Base-by-base conservation (phyloP, 2,797 vertebrate genomes). In the Phoeniculus purpureus region DNA sequence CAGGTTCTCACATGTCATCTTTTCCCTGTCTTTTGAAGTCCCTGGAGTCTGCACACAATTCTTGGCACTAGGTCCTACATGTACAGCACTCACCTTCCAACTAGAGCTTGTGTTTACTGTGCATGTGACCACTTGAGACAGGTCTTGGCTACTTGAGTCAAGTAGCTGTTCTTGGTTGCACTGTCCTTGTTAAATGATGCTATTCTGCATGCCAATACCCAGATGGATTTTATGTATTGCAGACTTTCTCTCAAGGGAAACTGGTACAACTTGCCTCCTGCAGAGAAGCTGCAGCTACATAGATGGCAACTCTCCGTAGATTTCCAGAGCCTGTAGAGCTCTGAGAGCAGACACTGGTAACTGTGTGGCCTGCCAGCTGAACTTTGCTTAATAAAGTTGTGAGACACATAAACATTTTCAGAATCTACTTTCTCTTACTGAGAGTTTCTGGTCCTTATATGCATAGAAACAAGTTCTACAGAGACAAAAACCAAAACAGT, bases 11-110 rank as follows among this genome's bases (percentile, higher is more conserved):
- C 40, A 60, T 82, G 18, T 78, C 17, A 20, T 78, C 8, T 27
- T 59, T 62, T 32, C 56, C 22, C 29, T 60, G 32, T 58, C 56
- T 60, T 37, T 54, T 68, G 59, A 78, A 65, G 61, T 58, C 9
- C 7, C 9, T 34, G 0, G 1, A n/a, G 9, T 67, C 61, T 73
- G 12, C 27, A 21, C 1, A 2, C 26, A 47, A 2, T 18, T 82
- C 65, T 67, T 80, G 61, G n/a, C n/a, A 27, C 23, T 37, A 37
- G 17, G 20, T 56, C 47, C 29, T 67, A 17, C 43, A 43, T n/a
- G 27, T 47, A 15, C 12, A 17, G 51, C 43, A 17, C 18, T 29
- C 22, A 26, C 10, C 8, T 71, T 78, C 6, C 19, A 59, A 2
- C 26, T 27, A 27, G 15, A 25, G 13, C 47, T 76, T 89, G n/a